A percentile compares a stretch with the other conserved stretches of the same genome.
Conservation (phyloP, 2,113 vertebrate genomes). For the Mellivora capensis region DNA sequence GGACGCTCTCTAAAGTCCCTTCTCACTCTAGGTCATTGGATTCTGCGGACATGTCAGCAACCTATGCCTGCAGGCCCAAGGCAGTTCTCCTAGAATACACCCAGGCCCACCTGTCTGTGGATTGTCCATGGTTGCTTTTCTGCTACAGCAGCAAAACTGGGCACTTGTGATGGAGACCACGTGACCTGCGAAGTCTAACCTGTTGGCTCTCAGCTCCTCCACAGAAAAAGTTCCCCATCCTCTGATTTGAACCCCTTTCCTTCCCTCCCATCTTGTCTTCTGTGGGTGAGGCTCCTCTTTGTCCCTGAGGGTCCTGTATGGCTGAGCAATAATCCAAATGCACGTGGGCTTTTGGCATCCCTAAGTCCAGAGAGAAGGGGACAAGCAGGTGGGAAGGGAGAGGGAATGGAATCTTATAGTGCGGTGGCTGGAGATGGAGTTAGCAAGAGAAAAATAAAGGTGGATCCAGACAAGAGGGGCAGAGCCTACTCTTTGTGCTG, state of each 20-base stretch:
- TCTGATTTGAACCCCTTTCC: not conserved
- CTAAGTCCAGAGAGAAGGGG: not conserved
- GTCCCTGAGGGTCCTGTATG: not conserved
- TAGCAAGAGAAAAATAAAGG: not conserved
- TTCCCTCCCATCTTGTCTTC: not conserved
- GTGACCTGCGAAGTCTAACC: not conserved
- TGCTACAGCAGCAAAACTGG: not conserved
- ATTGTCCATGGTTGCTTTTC: not conserved
- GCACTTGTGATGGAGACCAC: not conserved
- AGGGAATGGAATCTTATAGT: not conserved
- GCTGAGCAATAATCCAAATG: not conserved
- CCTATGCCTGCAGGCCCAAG: not conserved
- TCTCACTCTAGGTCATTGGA: not conserved
- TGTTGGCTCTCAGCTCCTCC: not conserved
- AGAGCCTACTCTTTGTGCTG: not conserved
- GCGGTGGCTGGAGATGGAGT: not conserved
- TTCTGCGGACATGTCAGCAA: not conserved
- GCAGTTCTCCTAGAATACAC: not conserved
- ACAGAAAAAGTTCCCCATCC: not conserved
- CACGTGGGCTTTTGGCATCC: not conserved
- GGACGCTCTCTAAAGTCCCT: not conserved
- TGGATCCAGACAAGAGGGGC: not conserved
- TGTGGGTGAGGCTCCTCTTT: not conserved
- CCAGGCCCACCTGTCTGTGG: not conserved
- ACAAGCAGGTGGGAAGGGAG: not conserved